Evolutionary conservation across 1,140 invertebrate species (phyloP).

Genomic region (Eriocheir sinensis): DNA sequence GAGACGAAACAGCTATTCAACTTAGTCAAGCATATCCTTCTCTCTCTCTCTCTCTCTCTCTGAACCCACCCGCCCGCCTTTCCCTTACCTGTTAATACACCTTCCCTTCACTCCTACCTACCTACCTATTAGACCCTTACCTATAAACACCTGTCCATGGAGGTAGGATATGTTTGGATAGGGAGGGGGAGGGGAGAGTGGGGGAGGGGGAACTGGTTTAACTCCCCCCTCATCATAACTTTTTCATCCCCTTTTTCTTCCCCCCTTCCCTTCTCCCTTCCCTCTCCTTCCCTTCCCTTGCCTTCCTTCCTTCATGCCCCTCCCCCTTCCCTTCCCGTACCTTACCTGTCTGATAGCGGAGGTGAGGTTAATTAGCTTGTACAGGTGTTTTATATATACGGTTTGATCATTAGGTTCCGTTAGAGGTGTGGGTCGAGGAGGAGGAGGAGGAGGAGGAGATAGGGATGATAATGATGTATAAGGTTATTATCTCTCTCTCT

Average conservation of each 20-base stretch:
- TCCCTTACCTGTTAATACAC: not conserved
- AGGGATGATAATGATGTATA: too few species aligned
- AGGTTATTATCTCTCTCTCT: too few species aligned
- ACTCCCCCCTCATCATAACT: not conserved
- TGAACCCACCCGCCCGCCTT: not conserved
- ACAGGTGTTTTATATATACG: too few species aligned
- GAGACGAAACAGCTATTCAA: too few species aligned
- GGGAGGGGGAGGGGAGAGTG: not conserved
- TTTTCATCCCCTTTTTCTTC: not conserved
- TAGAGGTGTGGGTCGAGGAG: too few species aligned
- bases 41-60: conserved; percentile 23
- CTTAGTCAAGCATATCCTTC: not conserved
- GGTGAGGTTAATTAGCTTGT: too few species aligned
- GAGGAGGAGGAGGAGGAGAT: too few species aligned
- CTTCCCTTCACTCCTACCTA: not conserved
- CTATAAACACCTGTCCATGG: not conserved
- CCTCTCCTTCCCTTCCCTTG: not conserved
- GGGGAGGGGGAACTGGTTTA: not conserved
- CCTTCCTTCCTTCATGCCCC: not conserved
- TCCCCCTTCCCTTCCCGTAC: too few species aligned
- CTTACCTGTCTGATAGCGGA: too few species aligned
- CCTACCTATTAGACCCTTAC: not conserved
- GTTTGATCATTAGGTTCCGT: too few species aligned
- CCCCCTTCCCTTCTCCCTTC: not conserved
- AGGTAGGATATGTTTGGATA: not conserved